phyloP scores from a whole-genome alignment of 1,140 invertebrate genomes.

The Scaptomyza hsui region DNA sequence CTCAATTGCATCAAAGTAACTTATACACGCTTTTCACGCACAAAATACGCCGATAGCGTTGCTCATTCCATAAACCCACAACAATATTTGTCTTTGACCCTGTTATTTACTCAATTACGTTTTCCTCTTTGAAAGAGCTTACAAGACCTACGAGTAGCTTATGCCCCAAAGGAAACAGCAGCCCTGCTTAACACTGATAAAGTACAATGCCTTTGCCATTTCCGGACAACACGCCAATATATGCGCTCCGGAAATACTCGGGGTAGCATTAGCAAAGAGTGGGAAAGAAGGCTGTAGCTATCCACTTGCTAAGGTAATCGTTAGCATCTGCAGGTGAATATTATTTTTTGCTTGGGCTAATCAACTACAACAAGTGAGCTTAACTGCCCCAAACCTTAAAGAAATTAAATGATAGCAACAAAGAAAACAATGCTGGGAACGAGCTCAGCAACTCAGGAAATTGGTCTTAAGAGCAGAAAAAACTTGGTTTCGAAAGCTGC shows the following conservation, averaged over 20 bases:
- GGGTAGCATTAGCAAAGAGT: background rate
- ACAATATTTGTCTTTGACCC: conserved; percentile 80
- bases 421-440: conserved; percentile 1
- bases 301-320: conserved; percentile 45
- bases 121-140: conserved; percentile 60
- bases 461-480: background rate
- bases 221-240: conserved; percentile 24
- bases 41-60: conserved; percentile 66
- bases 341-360: conserved; percentile 77
- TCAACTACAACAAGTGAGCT: conserved; percentile 71
- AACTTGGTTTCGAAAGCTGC: conserved; percentile 9
- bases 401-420: background rate
- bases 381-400: conserved; percentile 18
- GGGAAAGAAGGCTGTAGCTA: conserved; percentile 22
- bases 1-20: conserved; percentile 72
- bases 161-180: conserved; percentile 9
- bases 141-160: conserved; percentile 13
- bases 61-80: conserved; percentile 61
- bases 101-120: conserved; percentile 82
- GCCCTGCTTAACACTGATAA: conserved; percentile 15
- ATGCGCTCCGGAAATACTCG: conserved; percentile 19
- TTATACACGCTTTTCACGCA: conserved; percentile 78
- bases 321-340: conserved; percentile 78
- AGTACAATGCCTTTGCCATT: conserved; percentile 30
- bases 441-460: too few relatives aligned